Percentiles rank a stretch among this genome's conserved stretches.
phyloP scores from a whole-genome alignment of 2,797 vertebrate genomes.

The Microctenopoma stevenorrisi region DNA sequence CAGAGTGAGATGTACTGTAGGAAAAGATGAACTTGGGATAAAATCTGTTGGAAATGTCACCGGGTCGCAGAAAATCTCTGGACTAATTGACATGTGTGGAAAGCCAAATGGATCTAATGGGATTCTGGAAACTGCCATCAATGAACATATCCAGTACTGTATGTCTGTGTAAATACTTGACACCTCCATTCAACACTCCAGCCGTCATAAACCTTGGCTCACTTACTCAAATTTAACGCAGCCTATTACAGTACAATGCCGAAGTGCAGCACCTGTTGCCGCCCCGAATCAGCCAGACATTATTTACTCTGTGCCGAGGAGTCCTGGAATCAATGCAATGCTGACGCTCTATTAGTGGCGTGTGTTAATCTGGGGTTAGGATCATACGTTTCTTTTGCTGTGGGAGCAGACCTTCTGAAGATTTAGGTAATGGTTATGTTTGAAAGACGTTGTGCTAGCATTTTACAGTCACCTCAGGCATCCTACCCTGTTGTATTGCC shows the following conservation, averaged over 20 bases:
- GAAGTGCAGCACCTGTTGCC: slow-evolving; percentile 58
- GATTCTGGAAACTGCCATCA: slow-evolving; percentile 30
- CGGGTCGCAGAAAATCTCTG: slow-evolving; percentile 22
- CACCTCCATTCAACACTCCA: slow-evolving; percentile 17
- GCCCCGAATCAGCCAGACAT: slow-evolving; percentile 32
- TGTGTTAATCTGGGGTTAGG: slow-evolving; percentile 39
- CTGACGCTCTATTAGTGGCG: slow-evolving; percentile 19
- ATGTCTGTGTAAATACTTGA: slow-evolving; percentile 43
- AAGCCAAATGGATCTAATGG: slow-evolving; percentile 51
- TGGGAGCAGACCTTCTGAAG: slow-evolving; percentile 35
- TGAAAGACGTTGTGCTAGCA: slow-evolving; percentile 64
- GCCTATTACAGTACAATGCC: slow-evolving; percentile 38
- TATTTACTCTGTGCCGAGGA: slow-evolving; percentile 36
- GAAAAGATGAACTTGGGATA: slow-evolving; percentile 51
- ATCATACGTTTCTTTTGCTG: slow-evolving; percentile 46
- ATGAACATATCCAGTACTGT: slow-evolving; percentile 35
- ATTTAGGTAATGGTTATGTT: slow-evolving; percentile 42
- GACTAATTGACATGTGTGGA: slow-evolving; percentile 45
- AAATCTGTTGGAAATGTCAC: slow-evolving; percentile 34
- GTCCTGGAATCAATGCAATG: slow-evolving; percentile 55
- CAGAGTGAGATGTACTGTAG: slow-evolving; percentile 43
- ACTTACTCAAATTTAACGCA: slow-evolving; percentile 44
- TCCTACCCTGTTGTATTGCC: slow-evolving; percentile 24
- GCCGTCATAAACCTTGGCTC: slow-evolving; percentile 43
- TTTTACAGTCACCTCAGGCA: slow-evolving; percentile 47